Conservation (phyloP, 1,140 invertebrate species). For the Drosophila pruinosa region DNA sequence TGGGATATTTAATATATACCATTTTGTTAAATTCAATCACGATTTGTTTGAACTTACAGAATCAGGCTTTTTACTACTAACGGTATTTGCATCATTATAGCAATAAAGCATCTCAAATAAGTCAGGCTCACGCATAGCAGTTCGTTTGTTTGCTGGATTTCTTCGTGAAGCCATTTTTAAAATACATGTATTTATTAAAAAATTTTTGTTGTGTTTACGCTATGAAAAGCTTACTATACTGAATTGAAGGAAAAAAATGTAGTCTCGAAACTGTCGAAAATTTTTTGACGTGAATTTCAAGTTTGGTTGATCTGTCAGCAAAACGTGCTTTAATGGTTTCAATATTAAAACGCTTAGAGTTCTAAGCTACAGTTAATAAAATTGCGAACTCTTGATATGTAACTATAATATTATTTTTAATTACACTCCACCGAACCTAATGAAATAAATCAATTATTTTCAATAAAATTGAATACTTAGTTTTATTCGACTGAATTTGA, state of each 20-base stretch:
- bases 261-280: too few relatives aligned
- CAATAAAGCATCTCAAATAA: conserved; percentile 3
- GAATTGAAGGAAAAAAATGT: too few relatives aligned
- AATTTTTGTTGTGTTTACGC: not conserved
- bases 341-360: too few relatives aligned
- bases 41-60: not conserved
- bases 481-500: conserved; percentile 61
- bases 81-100: not conserved
- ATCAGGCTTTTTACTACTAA: not conserved
- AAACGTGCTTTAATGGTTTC: too few relatives aligned
- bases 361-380: too few relatives aligned
- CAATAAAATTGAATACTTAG: conserved; percentile 33
- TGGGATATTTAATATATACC: too few relatives aligned
- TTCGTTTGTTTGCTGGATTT: too few relatives aligned
- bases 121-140: not conserved
- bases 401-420: not conserved
- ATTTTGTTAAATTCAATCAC: too few relatives aligned
- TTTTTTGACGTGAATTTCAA: too few relatives aligned
- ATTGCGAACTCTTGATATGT: too few relatives aligned
- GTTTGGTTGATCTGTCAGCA: too few relatives aligned
- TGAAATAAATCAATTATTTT: not conserved
- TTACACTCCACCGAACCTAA: not conserved
- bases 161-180: not conserved
- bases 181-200: not conserved
- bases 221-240: not conserved